These are phyloP conservation scores for Calephelis perditalis DNA, from an alignment of 2,888 invertebrate genomes.

Conservation along the genomic window DNA sequence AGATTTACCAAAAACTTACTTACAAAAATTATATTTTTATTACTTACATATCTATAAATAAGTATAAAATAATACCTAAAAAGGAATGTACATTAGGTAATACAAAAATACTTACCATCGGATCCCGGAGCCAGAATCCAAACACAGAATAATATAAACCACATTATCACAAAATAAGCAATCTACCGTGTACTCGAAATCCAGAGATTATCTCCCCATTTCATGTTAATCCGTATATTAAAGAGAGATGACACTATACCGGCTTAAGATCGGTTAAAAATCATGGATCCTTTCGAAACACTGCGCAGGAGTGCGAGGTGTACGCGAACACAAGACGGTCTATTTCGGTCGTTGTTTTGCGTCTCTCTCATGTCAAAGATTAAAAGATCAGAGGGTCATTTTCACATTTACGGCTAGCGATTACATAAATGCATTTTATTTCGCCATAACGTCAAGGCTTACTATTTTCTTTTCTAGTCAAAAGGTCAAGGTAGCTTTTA, in stretches of 20 bases:
- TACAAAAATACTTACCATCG: conserved; percentile 34
- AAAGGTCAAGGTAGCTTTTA: too few species aligned
- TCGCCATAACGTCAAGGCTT: too few species aligned
- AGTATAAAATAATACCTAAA: too few species aligned
- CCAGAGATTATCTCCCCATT: conserved; percentile 31
- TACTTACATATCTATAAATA: too few species aligned
- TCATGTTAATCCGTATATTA: conserved; percentile 30
- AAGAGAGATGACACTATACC: conserved; percentile 22
- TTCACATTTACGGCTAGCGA: too few species aligned
- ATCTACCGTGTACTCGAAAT: conserved; percentile 19
- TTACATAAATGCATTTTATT: too few species aligned
- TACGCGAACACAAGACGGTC: conserved; percentile 53
- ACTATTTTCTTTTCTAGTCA: too few species aligned
- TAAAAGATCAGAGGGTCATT: conserved; percentile 33
- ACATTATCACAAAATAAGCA: conserved; percentile 36
- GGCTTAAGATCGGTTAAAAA: conserved; percentile 32
- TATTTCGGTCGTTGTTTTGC: conserved; percentile 62
- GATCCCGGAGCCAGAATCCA: conserved; percentile 28
- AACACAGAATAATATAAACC: conserved; percentile 33
- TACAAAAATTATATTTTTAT: too few species aligned
- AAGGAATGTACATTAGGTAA: too few species aligned
- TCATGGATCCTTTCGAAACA: conserved; percentile 46
- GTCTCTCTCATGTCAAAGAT: conserved; percentile 61
- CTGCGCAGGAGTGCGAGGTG: conserved; percentile 51
- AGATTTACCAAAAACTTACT: too few species aligned